Base-by-base conservation (phyloP, 1,140 invertebrate genomes). In the Cotesia chilonis region DNA sequence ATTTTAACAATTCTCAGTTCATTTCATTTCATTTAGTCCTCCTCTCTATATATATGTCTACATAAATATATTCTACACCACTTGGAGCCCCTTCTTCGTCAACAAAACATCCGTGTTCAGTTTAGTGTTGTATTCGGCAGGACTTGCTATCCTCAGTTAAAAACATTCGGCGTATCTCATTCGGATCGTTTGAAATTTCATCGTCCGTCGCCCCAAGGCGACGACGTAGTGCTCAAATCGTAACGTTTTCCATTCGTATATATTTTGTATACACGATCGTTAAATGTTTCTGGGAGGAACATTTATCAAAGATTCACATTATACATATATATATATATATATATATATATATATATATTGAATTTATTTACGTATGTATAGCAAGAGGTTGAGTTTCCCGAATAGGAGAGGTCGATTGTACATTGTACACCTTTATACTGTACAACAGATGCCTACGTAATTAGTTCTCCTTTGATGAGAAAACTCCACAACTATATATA, bases 391-490 rank as follows among this genome's bases (percentile, higher is more conserved):
- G 41, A 47, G 41, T 28, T 47, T 28, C 4, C 9, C 37, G 55
- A 57, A 60, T 69, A 55, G 59, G 35, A 41, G 36, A 38, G 38
- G 68, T 60, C 68, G 55, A 69, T 69, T 38, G 54, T 54, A 17
- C 66, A 36, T 59, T 67, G 41, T 47, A 52, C 51, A 52, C 51
- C 60, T 47, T 57, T 74, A 74, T 68, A 35, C 3, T 63, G 60
- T 7, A 38, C 14, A 70, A 72, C 71, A 73, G 74, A 70, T 75
- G 71, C 68, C 66, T 74, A 70, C 67, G 69, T 76, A 76, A 76
- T 76, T 76, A 76, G 75, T 76, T 74, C 75, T 71, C 75, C 69
- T 74, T 74, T 76, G 72, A 74, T 76, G 70, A 73, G 70, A 74
- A 76, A 74, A 74, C 75, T 76, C 68, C 61, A 61, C 57, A 70